These are phyloP conservation scores for Drosophila limbata DNA, from an alignment of 2,888 invertebrate species.

Conservation along the genomic window DNA sequence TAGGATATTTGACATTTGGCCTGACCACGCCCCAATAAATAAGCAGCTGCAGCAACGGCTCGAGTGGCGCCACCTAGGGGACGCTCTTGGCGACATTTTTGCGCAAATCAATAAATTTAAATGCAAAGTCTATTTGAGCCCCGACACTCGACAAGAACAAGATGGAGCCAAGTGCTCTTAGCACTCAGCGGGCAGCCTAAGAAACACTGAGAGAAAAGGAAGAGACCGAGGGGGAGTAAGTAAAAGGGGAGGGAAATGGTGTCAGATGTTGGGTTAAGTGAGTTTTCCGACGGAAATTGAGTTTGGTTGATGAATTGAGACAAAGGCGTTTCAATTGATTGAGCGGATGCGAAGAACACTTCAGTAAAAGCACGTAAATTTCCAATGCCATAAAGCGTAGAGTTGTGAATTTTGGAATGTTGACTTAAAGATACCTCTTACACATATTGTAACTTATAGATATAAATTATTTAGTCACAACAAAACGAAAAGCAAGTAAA, in stretches of 20 bases:
- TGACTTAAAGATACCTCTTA: too few relatives aligned
- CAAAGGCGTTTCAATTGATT: slow-evolving; percentile 23
- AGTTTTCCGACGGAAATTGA: slow-evolving; percentile 40
- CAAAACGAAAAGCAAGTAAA: neutral
- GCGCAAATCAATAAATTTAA: slow-evolving; percentile 61
- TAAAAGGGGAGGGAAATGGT: neutral
- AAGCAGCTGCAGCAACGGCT: slow-evolving; percentile 11
- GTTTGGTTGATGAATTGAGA: slow-evolving; percentile 34
- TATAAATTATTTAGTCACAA: neutral
- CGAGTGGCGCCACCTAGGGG: slow-evolving; percentile 37
- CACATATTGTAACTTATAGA: neutral
- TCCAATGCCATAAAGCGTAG: neutral
- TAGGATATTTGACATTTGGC: slow-evolving; percentile 9
- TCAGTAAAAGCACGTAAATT: neutral
- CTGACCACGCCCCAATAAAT: slow-evolving; percentile 21
- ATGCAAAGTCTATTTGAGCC: slow-evolving; percentile 40
- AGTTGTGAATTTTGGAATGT: neutral
- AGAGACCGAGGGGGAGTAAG: neutral
- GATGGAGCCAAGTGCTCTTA: slow-evolving; percentile 25
- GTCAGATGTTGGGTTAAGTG: slow-evolving; percentile 30
- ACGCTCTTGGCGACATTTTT: slow-evolving; percentile 22
- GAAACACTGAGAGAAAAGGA: neutral
- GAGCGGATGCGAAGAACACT: neutral
- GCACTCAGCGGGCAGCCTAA: slow-evolving; percentile 5
- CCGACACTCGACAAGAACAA: slow-evolving; percentile 3